Evolutionary conservation across 2,113 vertebrate genomes (phyloP).

Genomic region (Spermophilus dauricus): DNA sequence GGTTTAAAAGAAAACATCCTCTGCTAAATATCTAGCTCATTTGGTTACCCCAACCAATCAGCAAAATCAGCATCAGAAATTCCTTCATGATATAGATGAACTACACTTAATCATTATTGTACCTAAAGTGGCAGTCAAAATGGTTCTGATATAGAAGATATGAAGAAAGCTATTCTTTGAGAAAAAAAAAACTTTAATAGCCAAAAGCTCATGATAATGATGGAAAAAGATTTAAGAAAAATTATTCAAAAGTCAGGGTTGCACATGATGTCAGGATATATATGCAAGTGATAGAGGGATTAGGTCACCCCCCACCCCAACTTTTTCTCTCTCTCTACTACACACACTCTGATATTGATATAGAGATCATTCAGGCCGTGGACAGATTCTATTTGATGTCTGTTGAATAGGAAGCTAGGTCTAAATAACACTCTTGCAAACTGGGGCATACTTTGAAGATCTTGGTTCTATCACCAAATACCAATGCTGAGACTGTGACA

Average conservation of each 20-base stretch:
- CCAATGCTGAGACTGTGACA: not conserved
- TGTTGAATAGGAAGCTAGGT: not conserved
- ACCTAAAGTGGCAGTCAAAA: not conserved
- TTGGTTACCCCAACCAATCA: not conserved
- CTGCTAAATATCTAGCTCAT: not conserved
- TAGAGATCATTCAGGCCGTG: slow-evolving; percentile 4
- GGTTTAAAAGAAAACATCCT: not conserved
- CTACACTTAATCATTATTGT: not conserved
- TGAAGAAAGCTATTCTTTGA: not conserved
- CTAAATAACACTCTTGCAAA: not conserved
- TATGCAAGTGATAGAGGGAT: not conserved
- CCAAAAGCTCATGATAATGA: not conserved
- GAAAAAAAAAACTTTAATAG: not conserved
- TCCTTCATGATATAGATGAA: not conserved
- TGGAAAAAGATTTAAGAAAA: slow-evolving; percentile 1
- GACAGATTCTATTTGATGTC: not conserved
- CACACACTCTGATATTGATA: not conserved
- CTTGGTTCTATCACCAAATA: not conserved
- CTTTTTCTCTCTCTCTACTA: not conserved
- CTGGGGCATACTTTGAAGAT: not conserved
- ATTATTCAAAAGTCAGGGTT: not conserved
- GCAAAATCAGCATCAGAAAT: not conserved
- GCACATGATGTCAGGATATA: not conserved
- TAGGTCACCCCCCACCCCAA: not conserved
- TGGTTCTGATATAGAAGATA: not conserved